Base-by-base conservation (phyloP, 2,888 invertebrate species). In the Agonopterix subpropinquella region DNA sequence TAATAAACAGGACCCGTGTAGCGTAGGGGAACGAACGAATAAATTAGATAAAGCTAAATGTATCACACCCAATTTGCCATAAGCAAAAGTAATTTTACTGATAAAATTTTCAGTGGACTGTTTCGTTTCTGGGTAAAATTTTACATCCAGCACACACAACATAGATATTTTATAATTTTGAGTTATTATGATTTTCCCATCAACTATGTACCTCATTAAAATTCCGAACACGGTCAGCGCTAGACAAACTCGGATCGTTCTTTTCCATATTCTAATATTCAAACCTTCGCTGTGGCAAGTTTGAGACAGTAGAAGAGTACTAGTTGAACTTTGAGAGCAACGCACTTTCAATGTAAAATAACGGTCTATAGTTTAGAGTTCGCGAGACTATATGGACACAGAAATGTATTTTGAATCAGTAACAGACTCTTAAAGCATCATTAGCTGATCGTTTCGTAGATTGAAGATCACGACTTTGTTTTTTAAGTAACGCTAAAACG, bases 331-430 rank as follows among this genome's bases (percentile, higher is more conserved):
- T 66, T 64, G 70, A 67, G 77, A 72, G 69, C 77, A 77, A 77
- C 68, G 79, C 64, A 69, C 79, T 77, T 72, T 73, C 70, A 73
- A 77, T 70, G 70, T 70, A 59, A 70, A 72, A 56, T 75, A 76
- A 78, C 77, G 75, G 77, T 62, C 60, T 58, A 45, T 53, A 52
- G 60, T 59, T 62, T 61, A 53, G 28, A 61, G 59, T 59, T 62
- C 57, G 59, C 58, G 59, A 52, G 54, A 57, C 61, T 57, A 65
- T 67, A 67, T 55, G 57, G 61, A 63, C 59, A 60, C 61, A 61
- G 58, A 61, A 66, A 70, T 70, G 59, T 63, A 67, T 64, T 46
- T 18, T 18, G 18, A 18, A 18, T 18, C 1, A 28, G 5, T 18
- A 28, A 28, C 28, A 28, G 5, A 28, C 28, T 28, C 7, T 28